Evolutionary conservation across 2,888 invertebrate species (phyloP), one percentile per base, ranked within the genome.

Genomic region (Chloromyia formosa): DNA sequence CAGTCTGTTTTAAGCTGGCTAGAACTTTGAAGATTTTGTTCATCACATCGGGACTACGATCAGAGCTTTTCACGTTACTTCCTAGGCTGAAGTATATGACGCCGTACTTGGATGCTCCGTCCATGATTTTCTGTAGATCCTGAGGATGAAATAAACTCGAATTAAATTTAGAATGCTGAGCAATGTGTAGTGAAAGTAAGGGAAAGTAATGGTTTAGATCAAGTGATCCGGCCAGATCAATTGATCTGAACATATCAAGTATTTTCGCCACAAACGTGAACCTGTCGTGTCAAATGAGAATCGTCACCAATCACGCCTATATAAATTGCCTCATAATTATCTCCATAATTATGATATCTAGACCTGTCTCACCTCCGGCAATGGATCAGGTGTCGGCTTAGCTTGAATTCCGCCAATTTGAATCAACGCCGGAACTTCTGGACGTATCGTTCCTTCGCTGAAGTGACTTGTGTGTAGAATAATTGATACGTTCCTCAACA

Each of bases 1-100:
- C 88, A 1, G 87, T 88, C 77, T 91, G 89, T 77, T 90, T 89
- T 0, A 91, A 79, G 75, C 86, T 86, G 1, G 87, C 83, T 64
- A 92, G 88, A 1, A 87, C 88, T 69, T 88, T 87, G 10, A 89
- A 82, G 42, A 92, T 86, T 0, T 84, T 87, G 22, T 86, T 81
- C 22, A 86, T 83, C 76, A 87, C 88, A 1, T 88, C 86, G 0
- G 80, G 79, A 0, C 88, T 86, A 74, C 92, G 81, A 77, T 89
- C 86, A 0, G 82, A 78, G 16, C 83, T 82, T 61, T 82, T 80
- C 0, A 86, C 77, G 73, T 86, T 86, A 0, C 86, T 84, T 1
- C 87, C 87, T 77, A 87, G 80, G 75, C 86, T 86, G 75, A 87
- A 84, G 23, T 83, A 82, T 20, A 87, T 82, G 1, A 84, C 85